Conservation (phyloP, 2,797 vertebrate genomes). For the Smutsia temminckii region DNA sequence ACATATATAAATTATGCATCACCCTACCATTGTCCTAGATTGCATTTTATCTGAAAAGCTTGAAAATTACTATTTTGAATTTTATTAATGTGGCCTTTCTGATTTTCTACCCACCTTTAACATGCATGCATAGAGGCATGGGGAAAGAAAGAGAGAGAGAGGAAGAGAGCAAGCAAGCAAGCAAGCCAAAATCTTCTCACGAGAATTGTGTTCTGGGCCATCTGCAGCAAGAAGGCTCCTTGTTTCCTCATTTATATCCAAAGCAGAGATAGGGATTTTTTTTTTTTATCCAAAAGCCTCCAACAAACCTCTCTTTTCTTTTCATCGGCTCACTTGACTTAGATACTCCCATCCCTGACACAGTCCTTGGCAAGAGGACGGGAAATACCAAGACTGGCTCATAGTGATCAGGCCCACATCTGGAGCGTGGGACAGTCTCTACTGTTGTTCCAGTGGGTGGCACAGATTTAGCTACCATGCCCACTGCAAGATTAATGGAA, state of each 20-base stretch:
- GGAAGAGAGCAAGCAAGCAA: background rate
- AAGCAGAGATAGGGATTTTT: background rate
- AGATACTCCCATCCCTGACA: background rate
- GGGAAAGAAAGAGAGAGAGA: background rate
- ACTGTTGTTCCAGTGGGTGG: background rate
- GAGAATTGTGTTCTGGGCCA: background rate
- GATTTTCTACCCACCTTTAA: background rate
- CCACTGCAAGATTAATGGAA: background rate
- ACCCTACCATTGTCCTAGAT: background rate
- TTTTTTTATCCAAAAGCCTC: background rate
- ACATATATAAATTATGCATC: background rate
- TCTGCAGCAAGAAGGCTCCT: background rate
- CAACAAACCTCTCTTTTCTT: background rate
- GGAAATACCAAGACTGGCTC: background rate
- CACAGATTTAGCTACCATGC: background rate
- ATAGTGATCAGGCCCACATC: background rate
- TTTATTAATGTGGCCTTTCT: background rate
- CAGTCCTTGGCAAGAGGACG: background rate
- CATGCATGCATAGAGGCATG: background rate
- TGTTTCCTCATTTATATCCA: background rate
- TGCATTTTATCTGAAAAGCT: background rate
- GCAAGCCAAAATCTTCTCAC: background rate
- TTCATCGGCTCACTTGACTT: background rate
- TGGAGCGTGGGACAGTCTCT: background rate
- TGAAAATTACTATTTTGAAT: constrained; percentile 2